Evolutionary conservation across 1,140 invertebrate species (phyloP), one percentile per base, ranked within the genome.

Genomic region (Polypedilum pembai): DNA sequence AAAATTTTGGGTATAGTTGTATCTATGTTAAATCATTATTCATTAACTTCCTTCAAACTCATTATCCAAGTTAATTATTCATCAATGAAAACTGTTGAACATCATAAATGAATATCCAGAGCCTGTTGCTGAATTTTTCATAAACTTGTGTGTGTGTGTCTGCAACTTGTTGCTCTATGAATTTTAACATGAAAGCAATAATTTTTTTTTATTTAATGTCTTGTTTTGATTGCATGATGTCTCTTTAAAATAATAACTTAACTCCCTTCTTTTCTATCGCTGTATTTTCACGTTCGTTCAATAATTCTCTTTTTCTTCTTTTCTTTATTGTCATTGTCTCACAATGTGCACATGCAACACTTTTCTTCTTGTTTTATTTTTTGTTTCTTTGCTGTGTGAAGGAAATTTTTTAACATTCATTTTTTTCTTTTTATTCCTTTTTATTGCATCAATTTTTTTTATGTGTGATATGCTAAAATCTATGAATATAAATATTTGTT

Each of bases 341-440:
- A 56, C 40, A 73, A 21, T 76, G 17, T 63, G 45, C 20, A 7
- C 72, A 69, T 63, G 72, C 21, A 40, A 74, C 5, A n/a, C 3
- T 33, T 73, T 73, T 73, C 17, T 41, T 17, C n/a, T 8, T n/a
- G 5, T 33, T 33, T 33, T 33, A 3, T 33, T 33, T 33, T 33
- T 33, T 33, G 5, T 33, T 33, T 33, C 4, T 1, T 69, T 18
- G 18, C 66, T 20, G 21, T 24, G 66, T 18, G 10, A 69, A 69
- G 8, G 17, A 20, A 72, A 40, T 20, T 79, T 83, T 82, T 85
- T 74, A 75, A 75, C 77, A 73, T 77, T 77, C 74, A 75, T 74
- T 78, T 80, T 78, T 75, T 76, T 78, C 77, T 77, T 79, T 77
- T 80, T 77, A 79, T 78, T 77, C 56, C 76, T 73, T 78, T 75